These are phyloP conservation scores for Gallinago jamesoni DNA, from an alignment of 2,113 vertebrate genomes.

Conservation along the genomic window DNA sequence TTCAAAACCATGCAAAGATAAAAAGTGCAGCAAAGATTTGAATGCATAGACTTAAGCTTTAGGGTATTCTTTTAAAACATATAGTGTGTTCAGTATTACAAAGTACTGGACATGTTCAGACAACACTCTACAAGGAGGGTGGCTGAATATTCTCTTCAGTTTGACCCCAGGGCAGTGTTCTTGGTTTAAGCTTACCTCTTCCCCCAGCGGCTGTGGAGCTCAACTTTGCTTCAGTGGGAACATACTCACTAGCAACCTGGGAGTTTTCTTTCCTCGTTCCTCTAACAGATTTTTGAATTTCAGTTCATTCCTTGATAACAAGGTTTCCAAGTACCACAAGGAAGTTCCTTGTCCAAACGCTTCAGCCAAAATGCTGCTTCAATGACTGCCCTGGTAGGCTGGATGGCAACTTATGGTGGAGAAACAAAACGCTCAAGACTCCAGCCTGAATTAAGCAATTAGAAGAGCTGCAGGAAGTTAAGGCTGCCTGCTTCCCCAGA, in stretches of 20 bases:
- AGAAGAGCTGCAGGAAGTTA: neutral
- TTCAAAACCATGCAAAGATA: neutral
- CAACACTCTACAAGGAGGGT: neutral
- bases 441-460: neutral
- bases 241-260: neutral
- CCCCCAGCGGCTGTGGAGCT: neutral
- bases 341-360: neutral
- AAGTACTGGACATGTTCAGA: neutral
- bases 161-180: conserved; percentile 8
- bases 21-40: neutral
- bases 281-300: neutral
- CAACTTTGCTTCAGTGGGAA: conserved; percentile 2
- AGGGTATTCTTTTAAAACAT: neutral
- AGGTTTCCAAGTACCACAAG: neutral
- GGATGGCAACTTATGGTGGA: neutral
- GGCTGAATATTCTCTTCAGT: conserved; percentile 24
- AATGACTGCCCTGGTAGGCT: neutral
- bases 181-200: neutral
- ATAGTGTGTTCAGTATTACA: neutral
- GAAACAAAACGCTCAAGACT: neutral
- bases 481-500: neutral
- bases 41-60: neutral
- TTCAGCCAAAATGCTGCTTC: neutral
- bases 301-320: neutral
- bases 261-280: neutral